A percentile compares a stretch with the other conserved stretches of the same genome.
phyloP scores from a whole-genome alignment of 1,140 invertebrate genomes.

The Chymomyza costata region DNA sequence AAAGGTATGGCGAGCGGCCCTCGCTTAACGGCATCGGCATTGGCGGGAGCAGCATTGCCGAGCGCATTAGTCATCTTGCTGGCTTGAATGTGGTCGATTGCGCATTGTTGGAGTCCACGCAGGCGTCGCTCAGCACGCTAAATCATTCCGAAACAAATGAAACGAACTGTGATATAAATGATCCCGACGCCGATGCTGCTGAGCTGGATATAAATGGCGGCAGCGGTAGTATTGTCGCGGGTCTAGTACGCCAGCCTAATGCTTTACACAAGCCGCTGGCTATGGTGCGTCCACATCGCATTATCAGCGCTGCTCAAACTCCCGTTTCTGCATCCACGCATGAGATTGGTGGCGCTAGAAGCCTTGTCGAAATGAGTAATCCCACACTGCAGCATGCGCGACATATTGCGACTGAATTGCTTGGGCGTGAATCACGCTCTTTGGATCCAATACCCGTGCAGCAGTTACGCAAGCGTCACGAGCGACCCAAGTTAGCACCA shows the following conservation, averaged over 20 bases:
- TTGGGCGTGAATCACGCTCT: slow-evolving; percentile 65
- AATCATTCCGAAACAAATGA: slow-evolving; percentile 74
- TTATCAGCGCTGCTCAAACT: slow-evolving; percentile 55
- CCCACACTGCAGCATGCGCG: slow-evolving; percentile 14
- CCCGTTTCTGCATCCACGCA: slow-evolving; percentile 25
- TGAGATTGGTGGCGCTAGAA: slow-evolving; percentile 21
- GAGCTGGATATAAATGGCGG: slow-evolving; percentile 24
- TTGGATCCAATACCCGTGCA: slow-evolving; percentile 69
- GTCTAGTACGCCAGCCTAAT: slow-evolving; percentile 55
- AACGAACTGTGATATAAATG: slow-evolving; percentile 74
- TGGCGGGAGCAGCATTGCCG: slow-evolving; percentile 25
- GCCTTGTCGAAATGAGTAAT: slow-evolving; percentile 14
- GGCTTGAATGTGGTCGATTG: slow-evolving; percentile 32
- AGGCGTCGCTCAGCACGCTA: slow-evolving; percentile 68
- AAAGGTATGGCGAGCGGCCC: slow-evolving; percentile 55
- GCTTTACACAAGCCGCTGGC: slow-evolving; percentile 68
- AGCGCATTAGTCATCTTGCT: slow-evolving; percentile 8
- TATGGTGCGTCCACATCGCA: slow-evolving; percentile 71
- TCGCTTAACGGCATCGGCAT: slow-evolving; percentile 51
- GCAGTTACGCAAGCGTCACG: slow-evolving; percentile 57
- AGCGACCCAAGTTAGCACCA: slow-evolving; percentile 58
- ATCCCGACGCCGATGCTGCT: slow-evolving; percentile 35
- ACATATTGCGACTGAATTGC: slow-evolving; percentile 36
- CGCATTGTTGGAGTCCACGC: slow-evolving; percentile 47
- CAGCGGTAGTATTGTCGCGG: slow-evolving; percentile 21